Base-by-base conservation (phyloP, 2,113 vertebrate species). In the Carassius gibelio region DNA sequence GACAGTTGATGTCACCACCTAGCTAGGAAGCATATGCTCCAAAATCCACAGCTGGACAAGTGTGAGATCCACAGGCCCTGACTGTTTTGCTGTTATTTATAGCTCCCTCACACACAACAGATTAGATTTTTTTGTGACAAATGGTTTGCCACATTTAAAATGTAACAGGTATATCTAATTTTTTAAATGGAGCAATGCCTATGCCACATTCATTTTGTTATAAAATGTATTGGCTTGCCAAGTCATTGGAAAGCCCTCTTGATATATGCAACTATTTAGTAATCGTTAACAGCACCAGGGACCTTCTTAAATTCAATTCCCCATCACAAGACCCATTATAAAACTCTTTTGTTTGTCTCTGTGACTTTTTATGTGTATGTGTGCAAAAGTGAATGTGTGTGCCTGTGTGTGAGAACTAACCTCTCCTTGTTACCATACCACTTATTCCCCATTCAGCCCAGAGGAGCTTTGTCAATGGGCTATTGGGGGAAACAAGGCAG, bases 401-500 rank as follows among this genome's bases (percentile, higher is more conserved):
- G 84, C 55, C 84, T 52, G 87, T 84, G 93, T 92, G 91, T 85
- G 93, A 92, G 93, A 93, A 91, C 91, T 93, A 95, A 94, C 93
- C 93, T 94, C 93, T 94, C 92, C 94, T 94, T 94, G 94, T 95
- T 94, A 94, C 93, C 91, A 90, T 94, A 95, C 94, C 93, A 95
- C 94, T 95, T 95, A 94, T 92, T 94, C 93, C 93, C 93, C 94
- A 95, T 94, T 95, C 94, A 94, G 92, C 92, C 92, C 90, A 89
- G 92, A 92, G 93, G 94, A 94, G 94, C 94, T 94, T 95, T 95
- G 94, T 95, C 94, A 95, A 95, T 94, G 94, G 94, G 93, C 95
- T 95, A 95, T 95, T 95, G 95, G 95, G 93, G 94, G 93, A 95
- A 95, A 95, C 95, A 95, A 95, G 91, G 90, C 94, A 94, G 93